These are phyloP conservation scores for Lepidurus apus DNA, from an alignment of 1,140 invertebrate genomes.

Conservation along the genomic window DNA sequence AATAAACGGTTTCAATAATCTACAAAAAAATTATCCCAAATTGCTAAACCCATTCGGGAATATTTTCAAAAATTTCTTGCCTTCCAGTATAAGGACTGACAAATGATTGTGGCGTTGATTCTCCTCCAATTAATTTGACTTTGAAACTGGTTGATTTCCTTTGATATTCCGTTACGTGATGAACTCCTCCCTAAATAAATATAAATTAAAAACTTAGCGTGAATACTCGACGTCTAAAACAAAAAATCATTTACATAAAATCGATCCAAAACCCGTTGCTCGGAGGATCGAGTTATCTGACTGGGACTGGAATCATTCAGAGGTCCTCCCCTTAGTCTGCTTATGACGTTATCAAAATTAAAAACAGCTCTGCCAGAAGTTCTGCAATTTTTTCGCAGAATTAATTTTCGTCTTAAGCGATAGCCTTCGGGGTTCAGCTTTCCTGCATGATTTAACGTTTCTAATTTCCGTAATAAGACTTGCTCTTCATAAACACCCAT, in stretches of 20 bases:
- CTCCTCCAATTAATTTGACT: constrained; percentile 38
- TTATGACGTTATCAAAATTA: constrained; percentile 50
- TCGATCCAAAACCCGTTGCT: constrained; percentile 30
- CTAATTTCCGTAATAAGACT: constrained; percentile 50
- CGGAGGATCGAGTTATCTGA: constrained; percentile 40
- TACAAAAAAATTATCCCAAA: constrained; percentile 49
- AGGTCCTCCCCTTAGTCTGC: constrained; percentile 34
- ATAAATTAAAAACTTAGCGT: not conserved
- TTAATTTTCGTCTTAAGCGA: constrained; percentile 55
- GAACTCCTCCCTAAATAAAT: not conserved
- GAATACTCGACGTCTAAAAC: not conserved
- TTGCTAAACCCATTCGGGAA: constrained; percentile 42
- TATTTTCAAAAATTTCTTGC: constrained; percentile 36
- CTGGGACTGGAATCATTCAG: constrained; percentile 39
- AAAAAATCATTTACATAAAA: constrained; percentile 29
- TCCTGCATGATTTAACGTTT: constrained; percentile 43
- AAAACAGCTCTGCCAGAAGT: constrained; percentile 53
- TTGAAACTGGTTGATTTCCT: not conserved
- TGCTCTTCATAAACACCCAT: constrained; percentile 57
- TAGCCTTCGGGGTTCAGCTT: constrained; percentile 45
- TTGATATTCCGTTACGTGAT: not conserved
- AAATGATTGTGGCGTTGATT: constrained; percentile 45
- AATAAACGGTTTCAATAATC: constrained; percentile 71
- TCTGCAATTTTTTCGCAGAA: constrained; percentile 56
- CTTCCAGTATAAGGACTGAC: constrained; percentile 49